These are phyloP conservation scores for Porites lutea DNA, from an alignment of 64 coral and sea anemone genomes.

Conservation along the genomic window DNA sequence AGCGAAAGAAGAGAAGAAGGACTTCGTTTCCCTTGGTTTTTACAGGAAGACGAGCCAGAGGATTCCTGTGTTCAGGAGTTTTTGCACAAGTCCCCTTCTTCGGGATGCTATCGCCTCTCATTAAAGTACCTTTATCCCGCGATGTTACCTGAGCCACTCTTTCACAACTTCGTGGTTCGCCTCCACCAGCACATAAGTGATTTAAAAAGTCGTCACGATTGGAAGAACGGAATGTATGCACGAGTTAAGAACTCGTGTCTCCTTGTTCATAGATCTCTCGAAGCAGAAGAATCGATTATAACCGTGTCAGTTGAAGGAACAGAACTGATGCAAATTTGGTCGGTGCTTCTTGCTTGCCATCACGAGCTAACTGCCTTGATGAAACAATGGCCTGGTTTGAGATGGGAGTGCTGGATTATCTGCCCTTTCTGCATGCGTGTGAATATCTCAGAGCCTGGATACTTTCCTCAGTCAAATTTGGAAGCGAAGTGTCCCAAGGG, in stretches of 20 bases:
- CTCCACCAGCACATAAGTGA: conserved; percentile 47
- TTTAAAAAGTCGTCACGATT: conserved; percentile 45
- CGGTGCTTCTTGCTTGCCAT: conserved; percentile 6
- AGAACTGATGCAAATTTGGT: conserved; percentile 39
- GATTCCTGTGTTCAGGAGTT: not conserved
- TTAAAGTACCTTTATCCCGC: conserved; percentile 67
- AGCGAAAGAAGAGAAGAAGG: not conserved
- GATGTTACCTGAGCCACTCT: conserved; percentile 46
- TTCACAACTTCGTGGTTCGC: conserved; percentile 45
- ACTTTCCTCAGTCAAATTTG: not conserved
- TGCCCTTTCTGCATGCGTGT: conserved; percentile 67
- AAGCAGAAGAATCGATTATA: not conserved
- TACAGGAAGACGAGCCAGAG: conserved; percentile 28
- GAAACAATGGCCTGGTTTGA: conserved; percentile 65
- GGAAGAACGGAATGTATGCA: conserved; percentile 57
- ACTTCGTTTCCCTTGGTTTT: conserved; percentile 77
- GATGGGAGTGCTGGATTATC: conserved; percentile 58
- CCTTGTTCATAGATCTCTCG: conserved; percentile 9
- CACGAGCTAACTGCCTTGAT: conserved; percentile 27
- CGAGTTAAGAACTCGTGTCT: conserved; percentile 34
- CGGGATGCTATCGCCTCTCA: conserved; percentile 17
- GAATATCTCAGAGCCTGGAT: not conserved
- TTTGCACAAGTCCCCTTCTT: not conserved
- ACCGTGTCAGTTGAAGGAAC: conserved; percentile 43
- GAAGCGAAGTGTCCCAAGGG: not conserved